A percentile compares a stretch with the other conserved stretches of the same genome.
Conservation (phyloP, 2,888 invertebrate genomes). For the Beris morrisii region DNA sequence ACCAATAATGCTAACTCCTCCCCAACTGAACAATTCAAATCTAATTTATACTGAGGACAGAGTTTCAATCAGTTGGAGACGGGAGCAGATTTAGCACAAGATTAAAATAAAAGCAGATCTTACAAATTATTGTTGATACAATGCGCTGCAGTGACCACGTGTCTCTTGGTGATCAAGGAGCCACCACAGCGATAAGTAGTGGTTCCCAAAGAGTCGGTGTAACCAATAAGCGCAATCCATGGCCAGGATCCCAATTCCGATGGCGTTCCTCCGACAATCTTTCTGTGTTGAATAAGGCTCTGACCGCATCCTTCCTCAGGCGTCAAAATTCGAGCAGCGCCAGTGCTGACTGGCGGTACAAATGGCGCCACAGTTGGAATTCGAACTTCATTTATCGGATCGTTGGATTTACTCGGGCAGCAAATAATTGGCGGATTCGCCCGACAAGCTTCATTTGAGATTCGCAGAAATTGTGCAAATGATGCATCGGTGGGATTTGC, state of each 20-base stretch:
- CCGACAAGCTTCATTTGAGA: slow-evolving; percentile 48
- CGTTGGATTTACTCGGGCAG: background rate
- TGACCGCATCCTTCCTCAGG: slow-evolving; percentile 64
- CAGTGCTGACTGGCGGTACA: background rate
- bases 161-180: slow-evolving; percentile 54
- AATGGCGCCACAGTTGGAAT: background rate
- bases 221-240: slow-evolving; percentile 77
- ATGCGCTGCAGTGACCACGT: slow-evolving; percentile 63
- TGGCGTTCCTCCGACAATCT: slow-evolving; percentile 71
- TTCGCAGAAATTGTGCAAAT: slow-evolving; percentile 45
- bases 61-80: background rate
- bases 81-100: background rate
- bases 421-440: slow-evolving; percentile 40
- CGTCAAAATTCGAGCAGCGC: slow-evolving; percentile 44
- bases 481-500: slow-evolving; percentile 43
- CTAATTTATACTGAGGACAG: background rate
- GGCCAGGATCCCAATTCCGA: slow-evolving; percentile 75
- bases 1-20: background rate
- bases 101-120: slow-evolving; percentile 8
- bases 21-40: too few species aligned
- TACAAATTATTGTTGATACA: slow-evolving; percentile 39
- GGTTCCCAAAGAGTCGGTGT: slow-evolving; percentile 57
- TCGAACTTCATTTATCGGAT: background rate
- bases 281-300: slow-evolving; percentile 6
- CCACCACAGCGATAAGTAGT: slow-evolving; percentile 60